Percentiles rank a stretch among this genome's conserved stretches.
Conservation (phyloP, 2,113 vertebrate genomes). For the Corythaeola cristata region DNA sequence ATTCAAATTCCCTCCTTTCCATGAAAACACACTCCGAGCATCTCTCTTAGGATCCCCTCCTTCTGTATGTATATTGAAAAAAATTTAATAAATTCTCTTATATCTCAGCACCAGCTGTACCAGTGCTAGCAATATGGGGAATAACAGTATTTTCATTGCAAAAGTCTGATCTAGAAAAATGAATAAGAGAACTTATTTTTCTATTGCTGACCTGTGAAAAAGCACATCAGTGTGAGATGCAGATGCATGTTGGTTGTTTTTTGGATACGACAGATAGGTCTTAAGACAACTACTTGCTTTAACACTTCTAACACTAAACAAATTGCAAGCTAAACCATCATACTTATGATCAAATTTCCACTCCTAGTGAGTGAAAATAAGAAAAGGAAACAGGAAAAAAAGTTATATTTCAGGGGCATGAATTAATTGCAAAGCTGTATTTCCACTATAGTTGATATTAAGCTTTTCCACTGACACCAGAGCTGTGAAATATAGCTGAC, state of each 20-base stretch:
- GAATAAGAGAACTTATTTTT: neutral
- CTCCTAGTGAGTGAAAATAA: neutral
- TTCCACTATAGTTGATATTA: constrained; percentile 31
- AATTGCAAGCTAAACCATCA: neutral
- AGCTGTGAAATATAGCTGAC: constrained; percentile 59
- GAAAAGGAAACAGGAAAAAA: neutral
- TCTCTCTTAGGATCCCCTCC: neutral
- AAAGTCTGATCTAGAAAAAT: neutral
- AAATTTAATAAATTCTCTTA: neutral
- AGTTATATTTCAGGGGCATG: neutral
- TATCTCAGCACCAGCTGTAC: neutral
- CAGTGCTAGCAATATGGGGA: neutral
- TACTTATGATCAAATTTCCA: neutral
- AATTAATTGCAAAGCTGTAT: constrained; percentile 48
- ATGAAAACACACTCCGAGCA: neutral
- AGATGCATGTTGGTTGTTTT: neutral
- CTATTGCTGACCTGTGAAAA: neutral
- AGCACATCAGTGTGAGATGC: neutral
- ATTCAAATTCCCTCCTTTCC: neutral
- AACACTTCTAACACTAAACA: neutral
- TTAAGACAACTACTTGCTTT: neutral
- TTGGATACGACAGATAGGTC: neutral
- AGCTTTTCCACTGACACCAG: constrained; percentile 6
- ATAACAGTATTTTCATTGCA: neutral
- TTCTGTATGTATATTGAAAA: neutral